Evolutionary conservation across 2,888 invertebrate genomes (phyloP).

Genomic region (Dioctria linearis): DNA sequence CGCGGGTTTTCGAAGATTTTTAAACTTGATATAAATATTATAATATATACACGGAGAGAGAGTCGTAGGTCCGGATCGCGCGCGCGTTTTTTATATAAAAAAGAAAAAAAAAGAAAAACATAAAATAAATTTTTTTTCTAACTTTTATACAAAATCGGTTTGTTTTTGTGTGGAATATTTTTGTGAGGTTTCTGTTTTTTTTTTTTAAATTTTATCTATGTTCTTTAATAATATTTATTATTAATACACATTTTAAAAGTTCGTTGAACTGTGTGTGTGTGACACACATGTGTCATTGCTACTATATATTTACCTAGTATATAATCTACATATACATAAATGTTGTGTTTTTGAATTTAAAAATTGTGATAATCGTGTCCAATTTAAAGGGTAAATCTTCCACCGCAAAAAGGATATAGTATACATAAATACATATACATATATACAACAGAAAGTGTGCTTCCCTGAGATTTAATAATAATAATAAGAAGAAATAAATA

Average conservation of each 20-base stretch:
- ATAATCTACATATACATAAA: too few relatives aligned
- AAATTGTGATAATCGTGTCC: slow-evolving; percentile 36
- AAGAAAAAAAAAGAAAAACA: too few relatives aligned
- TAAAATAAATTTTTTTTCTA: background rate
- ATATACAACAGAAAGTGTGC: too few relatives aligned
- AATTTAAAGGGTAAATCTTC: slow-evolving; percentile 1
- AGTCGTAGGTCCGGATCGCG: slow-evolving; percentile 36
- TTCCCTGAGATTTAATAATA: background rate
- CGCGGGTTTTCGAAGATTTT: slow-evolving; percentile 24
- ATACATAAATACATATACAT: too few relatives aligned
- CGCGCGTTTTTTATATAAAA: background rate
- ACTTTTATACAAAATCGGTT: slow-evolving; percentile 1
- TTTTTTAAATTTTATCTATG: too few relatives aligned
- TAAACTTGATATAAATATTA: too few relatives aligned
- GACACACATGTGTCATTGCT: background rate
- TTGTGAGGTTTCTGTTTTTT: too few relatives aligned
- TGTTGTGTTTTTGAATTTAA: background rate
- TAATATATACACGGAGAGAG: background rate
- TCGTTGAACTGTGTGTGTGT: slow-evolving; percentile 1
- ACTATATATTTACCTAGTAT: background rate
- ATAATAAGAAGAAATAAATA: background rate
- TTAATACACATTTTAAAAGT: background rate
- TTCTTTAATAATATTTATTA: too few relatives aligned
- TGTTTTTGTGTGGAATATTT: background rate
- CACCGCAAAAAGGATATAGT: background rate